Base-by-base conservation (phyloP, 1,140 invertebrate species). In the Andrena cerasifolii region DNA sequence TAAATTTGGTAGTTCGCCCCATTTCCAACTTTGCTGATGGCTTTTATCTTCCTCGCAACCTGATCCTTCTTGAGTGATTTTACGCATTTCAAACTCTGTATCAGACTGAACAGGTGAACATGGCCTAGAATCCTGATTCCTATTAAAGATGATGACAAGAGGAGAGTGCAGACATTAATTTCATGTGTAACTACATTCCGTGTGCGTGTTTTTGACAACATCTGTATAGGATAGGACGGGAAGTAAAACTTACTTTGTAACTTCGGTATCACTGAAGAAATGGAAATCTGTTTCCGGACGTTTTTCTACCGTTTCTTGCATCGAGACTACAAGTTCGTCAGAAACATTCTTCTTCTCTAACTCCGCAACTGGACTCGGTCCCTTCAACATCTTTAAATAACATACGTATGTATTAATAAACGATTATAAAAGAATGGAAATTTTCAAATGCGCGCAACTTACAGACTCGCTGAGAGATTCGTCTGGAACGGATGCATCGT, bases 201-300 rank as follows among this genome's bases (percentile, higher is more conserved):
- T 26, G 4, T 10, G 74, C 28, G 12, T 24, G 36, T 24, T 56
- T 63, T 24, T 47, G 7, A 36, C 8, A 59, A 53, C 28, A 45
- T 53, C 49, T 21, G 33, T 4, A 51, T 7, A 16, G 8, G 18
- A 33, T 10, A 18, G 8, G 26, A 70, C 16, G 26, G 47, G 4
- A 40, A 12, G 33, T 5, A 16, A 58, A 31, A 54, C 65, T 31
- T 89, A 96, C 96, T 95, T 94, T 21, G 95, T 96, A 31, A 97
- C 92, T 93, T 99, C 98, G 0, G 96, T 97, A 86, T 99, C 98
- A 90, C 97, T 98, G 89, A 98, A 98, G 90, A 98, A 98, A 89
- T 98, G 96, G 75, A 96, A 95, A 90, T 97, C 96, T 16, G 94
- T 93, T 86, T 95, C 92, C 18, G 83, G 85, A 45, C 89, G 90